These are phyloP conservation scores for Brachynemurus nebulosus DNA, from an alignment of 2,888 invertebrate species.

Conservation along the genomic window DNA sequence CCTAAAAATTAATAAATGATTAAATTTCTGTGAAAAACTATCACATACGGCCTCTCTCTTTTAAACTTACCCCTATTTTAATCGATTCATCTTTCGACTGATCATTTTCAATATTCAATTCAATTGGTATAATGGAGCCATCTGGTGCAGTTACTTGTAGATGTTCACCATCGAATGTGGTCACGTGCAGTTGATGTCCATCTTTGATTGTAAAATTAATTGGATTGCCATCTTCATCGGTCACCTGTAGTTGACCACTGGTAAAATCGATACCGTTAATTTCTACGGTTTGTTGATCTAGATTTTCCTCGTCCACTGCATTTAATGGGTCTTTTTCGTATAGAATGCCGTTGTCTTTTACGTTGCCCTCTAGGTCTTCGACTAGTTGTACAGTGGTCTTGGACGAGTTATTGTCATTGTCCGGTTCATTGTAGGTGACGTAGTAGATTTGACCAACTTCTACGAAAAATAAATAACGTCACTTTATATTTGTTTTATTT, in stretches of 20 bases:
- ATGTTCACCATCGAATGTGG: conserved; percentile 38
- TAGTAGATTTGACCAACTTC: conserved; percentile 32
- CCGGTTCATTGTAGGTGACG: conserved; percentile 35
- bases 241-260: conserved; percentile 34
- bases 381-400: background rate
- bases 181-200: conserved; percentile 48
- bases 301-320: background rate
- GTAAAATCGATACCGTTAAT: background rate
- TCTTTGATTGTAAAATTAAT: conserved; percentile 53
- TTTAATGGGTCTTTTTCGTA: background rate
- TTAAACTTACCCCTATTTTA: background rate
- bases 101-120: conserved; percentile 24
- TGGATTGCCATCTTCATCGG: conserved; percentile 54
- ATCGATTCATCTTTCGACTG: conserved; percentile 4
- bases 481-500: too few relatives aligned
- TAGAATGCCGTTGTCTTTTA: background rate
- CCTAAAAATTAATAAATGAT: background rate
- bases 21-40: background rate
- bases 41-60: background rate
- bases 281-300: background rate
- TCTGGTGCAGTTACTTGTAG: conserved; percentile 33
- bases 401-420: conserved; percentile 30
- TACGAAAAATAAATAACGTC: background rate
- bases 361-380: conserved; percentile 12
- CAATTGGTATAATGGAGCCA: conserved; percentile 31